These are phyloP conservation scores for Tupiocoris notatus DNA, from an alignment of 2,888 invertebrate species.

Conservation along the genomic window DNA sequence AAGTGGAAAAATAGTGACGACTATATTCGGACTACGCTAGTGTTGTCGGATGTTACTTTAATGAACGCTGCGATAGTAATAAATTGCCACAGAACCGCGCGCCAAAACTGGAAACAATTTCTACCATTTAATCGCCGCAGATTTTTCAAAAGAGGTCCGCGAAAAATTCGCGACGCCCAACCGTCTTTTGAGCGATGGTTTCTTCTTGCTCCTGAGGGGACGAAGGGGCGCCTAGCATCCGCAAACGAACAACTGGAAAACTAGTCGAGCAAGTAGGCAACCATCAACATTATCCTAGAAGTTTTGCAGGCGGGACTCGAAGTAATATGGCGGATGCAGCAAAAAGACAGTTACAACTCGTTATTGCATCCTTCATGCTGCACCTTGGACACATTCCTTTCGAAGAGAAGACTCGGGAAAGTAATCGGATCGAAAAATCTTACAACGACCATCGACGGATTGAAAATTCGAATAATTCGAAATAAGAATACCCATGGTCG, in stretches of 20 bases:
- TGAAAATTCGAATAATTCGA: no score
- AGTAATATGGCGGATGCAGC: neutral
- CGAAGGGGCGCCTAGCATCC: neutral
- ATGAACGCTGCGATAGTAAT: no score
- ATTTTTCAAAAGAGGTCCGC: no score
- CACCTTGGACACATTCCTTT: neutral
- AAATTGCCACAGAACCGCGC: no score
- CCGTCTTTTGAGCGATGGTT: neutral
- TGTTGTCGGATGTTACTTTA: no score
- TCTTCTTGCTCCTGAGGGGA: neutral
- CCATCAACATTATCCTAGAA: neutral
- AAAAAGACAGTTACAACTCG: neutral
- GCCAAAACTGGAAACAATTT: no score
- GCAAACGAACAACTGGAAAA: neutral
- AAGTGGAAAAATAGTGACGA: no score
- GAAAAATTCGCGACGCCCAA: neutral
- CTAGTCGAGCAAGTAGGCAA: neutral
- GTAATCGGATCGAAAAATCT: no score
- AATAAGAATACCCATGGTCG: no score
- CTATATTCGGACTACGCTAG: no score
- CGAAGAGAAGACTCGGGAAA: neutral
- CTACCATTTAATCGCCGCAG: no score
- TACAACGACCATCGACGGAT: no score
- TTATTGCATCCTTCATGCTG: neutral
- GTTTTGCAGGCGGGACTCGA: neutral